Conservation (phyloP, 2,888 invertebrate species). For the Tigriopus californicus region DNA sequence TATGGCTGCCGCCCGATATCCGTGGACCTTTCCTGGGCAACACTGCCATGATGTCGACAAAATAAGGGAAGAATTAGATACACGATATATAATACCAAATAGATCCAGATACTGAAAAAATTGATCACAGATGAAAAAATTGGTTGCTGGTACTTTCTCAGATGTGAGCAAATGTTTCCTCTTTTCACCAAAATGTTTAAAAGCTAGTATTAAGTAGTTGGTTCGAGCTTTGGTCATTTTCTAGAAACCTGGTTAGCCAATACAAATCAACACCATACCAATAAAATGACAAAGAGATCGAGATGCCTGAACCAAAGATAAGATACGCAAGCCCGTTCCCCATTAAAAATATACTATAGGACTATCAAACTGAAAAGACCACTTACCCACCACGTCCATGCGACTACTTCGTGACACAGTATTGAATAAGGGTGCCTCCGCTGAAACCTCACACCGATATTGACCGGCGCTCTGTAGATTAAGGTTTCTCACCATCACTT, state of each 20-base stretch:
- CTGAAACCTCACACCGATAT: constrained; percentile 12
- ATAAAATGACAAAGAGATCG: no score
- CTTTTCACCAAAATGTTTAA: no score
- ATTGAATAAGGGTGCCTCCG: constrained; percentile 13
- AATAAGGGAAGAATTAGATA: not conserved
- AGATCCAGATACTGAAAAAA: not conserved
- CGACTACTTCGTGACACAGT: constrained; percentile 8
- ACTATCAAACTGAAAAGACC: no score
- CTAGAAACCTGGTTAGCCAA: no score
- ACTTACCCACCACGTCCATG: constrained; percentile 1
- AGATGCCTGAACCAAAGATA: no score
- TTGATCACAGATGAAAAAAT: not conserved
- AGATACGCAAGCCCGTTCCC: no score
- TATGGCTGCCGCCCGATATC: constrained; percentile 4
- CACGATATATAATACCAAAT: not conserved
- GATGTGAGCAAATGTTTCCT: no score
- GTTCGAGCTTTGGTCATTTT: no score
- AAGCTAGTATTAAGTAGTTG: no score
- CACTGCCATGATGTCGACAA: no score
- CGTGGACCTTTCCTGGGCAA: constrained; percentile 1
- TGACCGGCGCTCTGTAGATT: constrained; percentile 2
- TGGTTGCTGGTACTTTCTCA: not conserved
- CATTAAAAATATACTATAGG: no score
- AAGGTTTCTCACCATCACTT: not conserved
- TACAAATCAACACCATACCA: no score